Evolutionary conservation across 2,113 vertebrate genomes (phyloP), one percentile per base, ranked within the genome.

Genomic region (Amazona guildingii): DNA sequence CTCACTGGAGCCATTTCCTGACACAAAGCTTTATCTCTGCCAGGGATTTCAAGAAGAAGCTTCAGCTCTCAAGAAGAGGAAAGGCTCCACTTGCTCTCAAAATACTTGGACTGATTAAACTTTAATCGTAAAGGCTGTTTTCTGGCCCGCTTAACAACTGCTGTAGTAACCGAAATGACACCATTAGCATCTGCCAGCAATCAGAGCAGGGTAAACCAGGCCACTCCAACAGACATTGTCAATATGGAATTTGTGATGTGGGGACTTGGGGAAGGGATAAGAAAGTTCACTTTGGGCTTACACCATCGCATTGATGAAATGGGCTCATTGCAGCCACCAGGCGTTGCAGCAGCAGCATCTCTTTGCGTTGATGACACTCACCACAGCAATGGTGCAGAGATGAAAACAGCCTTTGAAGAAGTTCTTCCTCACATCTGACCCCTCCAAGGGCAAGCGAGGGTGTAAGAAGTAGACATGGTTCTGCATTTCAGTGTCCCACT

Each of bases 101-200:
- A 79, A 94, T 76, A 92, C 54, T 89, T 66, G 39, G n/a, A 66
- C 37, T 94, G 77, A 86, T 93, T 86, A 94, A 90, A 95, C 51
- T 96, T 95, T 84, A 84, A 93, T 90, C 90, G 87, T 87, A 80
- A 91, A 92, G 79, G 69, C 74, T 82, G 85, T 90, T 95, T 97
- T 94, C 92, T 91, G 88, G 90, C 94, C 75, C 78, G 81, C 83
- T 93, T 93, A 93, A 63, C 94, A 84, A 92, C 69, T 55, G 88
- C 88, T 68, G 49, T n/a, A 74, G 70, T 91, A 89, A 81, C 55
- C 92, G 88, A 88, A 94, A 85, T 27, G 61, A 86, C 93, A 88
- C 55, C 31, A 33, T 89, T 43, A 81, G 81, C 74, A 81, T 92
- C 93, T 87, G 83, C 77, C 92, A 61, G 61, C 77, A 59, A 54